phyloP scores from a whole-genome alignment of 30 jellyfish, hydroid and myxozoan genomes.

The Phacellophora camtschatica region DNA sequence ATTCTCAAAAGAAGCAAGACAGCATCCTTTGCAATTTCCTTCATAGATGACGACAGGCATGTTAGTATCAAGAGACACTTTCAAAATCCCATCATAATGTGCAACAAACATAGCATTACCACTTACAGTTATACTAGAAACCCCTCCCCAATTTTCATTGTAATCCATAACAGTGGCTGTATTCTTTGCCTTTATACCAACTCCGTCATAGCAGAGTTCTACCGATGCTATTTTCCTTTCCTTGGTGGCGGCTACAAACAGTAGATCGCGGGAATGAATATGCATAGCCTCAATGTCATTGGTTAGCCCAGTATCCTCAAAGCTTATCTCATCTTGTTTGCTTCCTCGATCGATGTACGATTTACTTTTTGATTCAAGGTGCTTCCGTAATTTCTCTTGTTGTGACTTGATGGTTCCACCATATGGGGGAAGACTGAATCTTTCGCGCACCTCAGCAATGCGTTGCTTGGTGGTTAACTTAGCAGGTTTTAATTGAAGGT shows the following conservation, averaged over 20 bases:
- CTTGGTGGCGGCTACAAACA: slow-evolving; percentile 22
- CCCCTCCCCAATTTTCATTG: slow-evolving; percentile 1
- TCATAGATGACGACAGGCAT: slow-evolving; percentile 1
- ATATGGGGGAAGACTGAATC: slow-evolving; percentile 1
- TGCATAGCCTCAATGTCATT: slow-evolving; percentile 4
- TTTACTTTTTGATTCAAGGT: neutral
- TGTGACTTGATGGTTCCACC: slow-evolving; percentile 4
- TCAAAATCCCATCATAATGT: slow-evolving; percentile 9
- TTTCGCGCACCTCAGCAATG: slow-evolving; percentile 2
- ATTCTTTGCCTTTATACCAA: slow-evolving; percentile 7
- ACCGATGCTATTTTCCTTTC: slow-evolving; percentile 10
- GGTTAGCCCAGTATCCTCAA: slow-evolving; percentile 20
- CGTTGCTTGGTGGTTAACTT: neutral
- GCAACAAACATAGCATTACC: neutral
- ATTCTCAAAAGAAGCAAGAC: slow-evolving; percentile 9
- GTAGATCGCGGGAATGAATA: too few relatives aligned
- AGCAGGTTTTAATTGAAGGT: neutral
- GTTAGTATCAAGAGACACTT: neutral
- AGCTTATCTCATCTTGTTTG: slow-evolving; percentile 5
- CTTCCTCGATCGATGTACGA: neutral
- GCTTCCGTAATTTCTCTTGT: slow-evolving; percentile 13
- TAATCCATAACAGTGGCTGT: neutral
- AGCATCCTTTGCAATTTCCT: slow-evolving; percentile 9
- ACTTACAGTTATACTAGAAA: slow-evolving; percentile 17
- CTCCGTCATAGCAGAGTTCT: neutral